phyloP scores from a whole-genome alignment of 2,113 vertebrate species.

The Heptranchias perlo region DNA sequence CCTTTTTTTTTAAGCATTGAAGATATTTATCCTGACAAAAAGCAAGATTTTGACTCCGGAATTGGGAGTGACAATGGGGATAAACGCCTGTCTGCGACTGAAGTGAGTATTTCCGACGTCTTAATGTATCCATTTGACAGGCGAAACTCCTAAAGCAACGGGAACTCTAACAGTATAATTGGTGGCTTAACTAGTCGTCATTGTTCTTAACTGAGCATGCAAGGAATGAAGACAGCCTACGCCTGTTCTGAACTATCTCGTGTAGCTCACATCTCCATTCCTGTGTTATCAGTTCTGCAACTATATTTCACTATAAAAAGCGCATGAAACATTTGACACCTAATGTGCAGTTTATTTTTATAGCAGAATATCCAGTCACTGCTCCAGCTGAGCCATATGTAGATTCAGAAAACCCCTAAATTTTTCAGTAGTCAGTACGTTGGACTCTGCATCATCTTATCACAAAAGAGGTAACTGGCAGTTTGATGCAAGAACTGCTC shows the following conservation, averaged over 20 bases:
- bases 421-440: background rate
- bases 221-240: background rate
- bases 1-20: conserved; percentile 57
- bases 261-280: background rate
- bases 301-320: background rate
- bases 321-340: background rate
- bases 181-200: background rate
- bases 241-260: background rate
- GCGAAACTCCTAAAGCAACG: background rate
- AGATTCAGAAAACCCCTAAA: background rate
- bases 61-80: conserved; percentile 91
- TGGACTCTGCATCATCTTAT: background rate
- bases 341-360: background rate
- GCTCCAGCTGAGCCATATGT: background rate
- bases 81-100: conserved; percentile 85
- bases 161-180: background rate
- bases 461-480: background rate
- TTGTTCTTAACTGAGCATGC: background rate
- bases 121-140: background rate
- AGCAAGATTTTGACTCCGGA: conserved; percentile 86
- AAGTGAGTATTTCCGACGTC: conserved; percentile 60
- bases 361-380: background rate
- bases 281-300: background rate
- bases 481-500: background rate
- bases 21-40: conserved; percentile 78